Evolutionary conservation across 2,888 invertebrate species (phyloP), one percentile per base, ranked within the genome.

Genomic region (Tridacna crocea): DNA sequence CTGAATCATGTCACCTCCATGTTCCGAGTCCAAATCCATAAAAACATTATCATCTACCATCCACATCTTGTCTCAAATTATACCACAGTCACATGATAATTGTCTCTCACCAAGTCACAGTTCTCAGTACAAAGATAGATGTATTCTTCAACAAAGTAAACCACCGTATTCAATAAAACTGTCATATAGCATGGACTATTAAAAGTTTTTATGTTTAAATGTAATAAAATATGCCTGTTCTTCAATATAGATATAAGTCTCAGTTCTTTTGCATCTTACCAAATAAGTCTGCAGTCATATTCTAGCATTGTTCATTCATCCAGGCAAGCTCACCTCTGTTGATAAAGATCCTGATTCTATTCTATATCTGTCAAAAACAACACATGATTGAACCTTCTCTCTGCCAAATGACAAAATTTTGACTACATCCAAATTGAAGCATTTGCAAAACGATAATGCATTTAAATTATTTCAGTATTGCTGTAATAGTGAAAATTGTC

Each of bases 21-120:
- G 61, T 46, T 24, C 51, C 0, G 58, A 63, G 73, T 73, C 78
- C 55, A 70, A n/a, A 51, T 70, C 70, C 78, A 78, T 78, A 58
- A 73, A 78, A 24, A 63, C 73, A 22, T 55, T 73, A 55, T 78
- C 73, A 58, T 77, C 72, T 13, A 51, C 17, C 22, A 19, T 70
- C 70, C 13, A 70, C 70, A 70, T 70, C 24, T 51, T 51, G 36
- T 51, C 15, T 24, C 3, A 70, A 70, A 51, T 46, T 47, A 51
- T 70, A 24, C 48, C 70, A 51, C 70, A 70, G 24, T 10, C n/a
- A 70, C 22, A 47, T 24, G 70, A 70, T 70, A 70, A 70, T 70
- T 22, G 66, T 27, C 66, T 13, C 61, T n/a, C 24, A 24, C 3
- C 26, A 27, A 17, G 22, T 63, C 24, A 63, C 26, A 36, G 36